A percentile compares a stretch with the other conserved stretches of the same genome.
Evolutionary conservation across 2,797 vertebrate genomes (phyloP).

Genomic region (Chaetophractus vellerosus): DNA sequence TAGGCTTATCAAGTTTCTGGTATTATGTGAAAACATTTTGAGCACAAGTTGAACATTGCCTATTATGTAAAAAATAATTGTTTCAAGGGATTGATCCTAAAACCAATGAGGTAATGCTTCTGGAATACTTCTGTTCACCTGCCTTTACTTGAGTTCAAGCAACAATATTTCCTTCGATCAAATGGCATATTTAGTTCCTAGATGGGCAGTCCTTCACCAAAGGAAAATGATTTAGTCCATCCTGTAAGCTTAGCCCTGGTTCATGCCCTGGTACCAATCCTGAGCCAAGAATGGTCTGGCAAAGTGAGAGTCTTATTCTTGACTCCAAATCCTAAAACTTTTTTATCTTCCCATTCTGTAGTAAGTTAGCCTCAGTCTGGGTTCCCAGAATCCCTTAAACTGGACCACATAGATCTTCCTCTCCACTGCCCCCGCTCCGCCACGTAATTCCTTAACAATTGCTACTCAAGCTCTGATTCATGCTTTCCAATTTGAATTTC

Average conservation of each 20-base stretch:
- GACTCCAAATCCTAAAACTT: not conserved
- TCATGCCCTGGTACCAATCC: not conserved
- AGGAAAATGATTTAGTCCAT: not conserved
- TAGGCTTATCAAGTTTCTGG: not conserved
- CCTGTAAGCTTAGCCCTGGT: not conserved
- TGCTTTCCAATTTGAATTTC: not conserved
- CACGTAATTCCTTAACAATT: not conserved
- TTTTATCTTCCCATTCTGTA: not conserved
- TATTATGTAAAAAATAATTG: not conserved
- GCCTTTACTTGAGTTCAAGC: not conserved
- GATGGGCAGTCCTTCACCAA: not conserved
- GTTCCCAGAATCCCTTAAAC: not conserved
- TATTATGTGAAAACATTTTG: not conserved
- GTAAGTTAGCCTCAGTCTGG: not conserved
- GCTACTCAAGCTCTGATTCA: not conserved
- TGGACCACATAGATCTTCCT: not conserved
- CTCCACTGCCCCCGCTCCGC: no score
- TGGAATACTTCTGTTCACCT: not conserved
- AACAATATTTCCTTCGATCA: not conserved
- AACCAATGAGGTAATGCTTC: not conserved
- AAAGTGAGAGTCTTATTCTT: not conserved
- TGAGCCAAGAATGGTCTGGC: not conserved
- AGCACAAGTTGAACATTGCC: not conserved
- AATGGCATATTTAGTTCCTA: not conserved
- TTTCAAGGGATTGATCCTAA: not conserved